Conservation (phyloP, 2,113 vertebrate species). For the Apodemus sylvaticus region DNA sequence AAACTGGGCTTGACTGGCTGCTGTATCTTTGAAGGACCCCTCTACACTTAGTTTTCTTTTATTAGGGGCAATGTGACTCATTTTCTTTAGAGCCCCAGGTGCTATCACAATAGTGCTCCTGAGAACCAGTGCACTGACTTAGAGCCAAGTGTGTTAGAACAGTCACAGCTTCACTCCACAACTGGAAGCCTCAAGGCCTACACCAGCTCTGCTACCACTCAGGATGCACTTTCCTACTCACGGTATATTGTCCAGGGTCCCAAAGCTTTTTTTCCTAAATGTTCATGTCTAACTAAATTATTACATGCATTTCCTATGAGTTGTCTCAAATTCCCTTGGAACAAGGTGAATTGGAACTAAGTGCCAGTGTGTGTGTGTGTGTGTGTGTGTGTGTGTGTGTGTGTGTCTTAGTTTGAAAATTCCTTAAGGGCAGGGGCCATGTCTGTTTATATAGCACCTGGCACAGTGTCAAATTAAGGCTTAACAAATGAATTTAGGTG, state of each 20-base stretch:
- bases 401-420: constrained; percentile 71
- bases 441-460: constrained; percentile 74
- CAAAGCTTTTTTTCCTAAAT: not conserved
- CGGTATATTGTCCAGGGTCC: not conserved
- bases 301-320: constrained; percentile 50
- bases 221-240: fast-evolving
- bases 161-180: not conserved
- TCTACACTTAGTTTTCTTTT: not conserved
- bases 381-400: constrained; percentile 24
- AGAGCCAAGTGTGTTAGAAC: not conserved
- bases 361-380: constrained; percentile 41
- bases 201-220: fast-evolving
- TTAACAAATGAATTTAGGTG: constrained; percentile 65
- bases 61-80: not conserved
- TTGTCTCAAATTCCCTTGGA: constrained; percentile 46
- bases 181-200: not conserved
- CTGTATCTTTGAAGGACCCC: not conserved
- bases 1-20: too few relatives aligned
- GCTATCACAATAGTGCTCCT: not conserved
- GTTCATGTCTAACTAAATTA: constrained; percentile 12
- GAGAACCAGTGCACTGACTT: fast-evolving
- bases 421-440: constrained; percentile 75
- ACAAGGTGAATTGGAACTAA: constrained; percentile 70
- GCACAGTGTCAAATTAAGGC: constrained; percentile 64
- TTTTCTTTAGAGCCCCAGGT: not conserved